phyloP scores from a whole-genome alignment of 92 coral and sea anemone species.

The Palythoa grandis region DNA sequence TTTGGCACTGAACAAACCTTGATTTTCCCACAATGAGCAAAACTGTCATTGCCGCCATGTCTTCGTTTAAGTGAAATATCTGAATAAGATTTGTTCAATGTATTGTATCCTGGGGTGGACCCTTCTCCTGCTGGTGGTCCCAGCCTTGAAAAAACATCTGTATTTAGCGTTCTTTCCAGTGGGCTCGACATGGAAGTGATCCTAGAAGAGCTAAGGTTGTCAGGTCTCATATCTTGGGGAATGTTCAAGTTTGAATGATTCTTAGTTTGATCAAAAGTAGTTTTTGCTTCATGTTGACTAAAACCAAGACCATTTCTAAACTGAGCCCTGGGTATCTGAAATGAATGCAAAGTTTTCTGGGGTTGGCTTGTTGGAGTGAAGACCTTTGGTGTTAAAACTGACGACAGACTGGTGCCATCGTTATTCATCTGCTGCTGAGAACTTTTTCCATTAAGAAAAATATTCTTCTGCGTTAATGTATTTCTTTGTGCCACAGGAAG shows the following conservation, averaged over 20 bases:
- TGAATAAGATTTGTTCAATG: not conserved
- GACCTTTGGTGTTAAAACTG: not conserved
- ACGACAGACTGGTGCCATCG: not conserved
- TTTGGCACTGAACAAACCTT: not conserved
- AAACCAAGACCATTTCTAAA: not conserved
- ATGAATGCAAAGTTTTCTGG: not conserved
- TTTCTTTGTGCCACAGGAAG: not conserved
- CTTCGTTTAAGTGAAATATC: not conserved
- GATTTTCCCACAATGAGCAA: constrained; percentile 13
- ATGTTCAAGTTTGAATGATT: not conserved
- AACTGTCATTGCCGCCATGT: not conserved
- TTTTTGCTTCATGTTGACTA: not conserved
- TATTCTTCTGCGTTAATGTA: not conserved
- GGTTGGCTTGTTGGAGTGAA: not conserved
- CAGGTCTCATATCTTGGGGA: not conserved
- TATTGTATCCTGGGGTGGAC: not conserved
- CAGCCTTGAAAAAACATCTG: constrained; percentile 3
- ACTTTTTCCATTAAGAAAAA: not conserved
- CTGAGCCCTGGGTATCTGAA: not conserved
- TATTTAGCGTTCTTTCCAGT: not conserved
- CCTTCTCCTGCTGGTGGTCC: not conserved
- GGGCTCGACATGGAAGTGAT: not conserved
- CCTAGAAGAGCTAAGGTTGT: not conserved
- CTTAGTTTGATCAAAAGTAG: too few relatives aligned
- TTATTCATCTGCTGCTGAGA: not conserved